Base-by-base conservation (phyloP, 2,113 vertebrate genomes). In the Coptodon bakossiorum region DNA sequence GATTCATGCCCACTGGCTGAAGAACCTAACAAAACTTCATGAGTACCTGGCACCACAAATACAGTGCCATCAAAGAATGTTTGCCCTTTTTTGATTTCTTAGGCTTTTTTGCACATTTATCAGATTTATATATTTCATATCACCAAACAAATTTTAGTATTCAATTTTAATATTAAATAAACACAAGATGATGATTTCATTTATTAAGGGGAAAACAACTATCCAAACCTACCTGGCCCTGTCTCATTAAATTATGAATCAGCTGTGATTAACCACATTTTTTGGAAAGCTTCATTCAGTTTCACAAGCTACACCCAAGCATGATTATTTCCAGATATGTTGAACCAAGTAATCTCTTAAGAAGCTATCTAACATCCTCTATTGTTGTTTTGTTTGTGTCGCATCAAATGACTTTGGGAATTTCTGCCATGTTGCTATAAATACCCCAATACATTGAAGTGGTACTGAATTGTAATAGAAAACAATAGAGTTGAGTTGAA, bases 211-310 rank as follows among this genome's bases (percentile, higher is more conserved):
- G 6, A 1, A 19, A 38, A 36, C 61, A 36, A 66, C 10, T 66
- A 66, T 38, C 0, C 31, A 66, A 36, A 66, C 61, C 10, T 66
- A 36, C 17, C 17, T 38, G 61, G 61, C 0, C 61, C 31, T 11
- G 31, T 66, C 61, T 66, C 31, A 12, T 66, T 38, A n/a, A 66
- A 66, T 66, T 0, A 66, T n/a, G 61, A 66, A 66, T 36, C 31
- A 66, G 61, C 34, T 66, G 34, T 66, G 61, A 66, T 38, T 66
- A 38, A 66, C 61, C 34, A 38, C 34, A 1, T 38, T 38, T 66
- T 66, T 38, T 66, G 61, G 61, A 66, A 66, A 38, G 61, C 19
- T 66, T 38, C 19, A 66, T 13, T 22, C 34, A 38, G 10, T 22
- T 66, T 66, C 34, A 38, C 61, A 66, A 63, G 19, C 52, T 54